Evolutionary conservation across 2,113 vertebrate species (phyloP), one percentile per base, ranked within the genome.

Genomic region (Engraulis encrasicolus): DNA sequence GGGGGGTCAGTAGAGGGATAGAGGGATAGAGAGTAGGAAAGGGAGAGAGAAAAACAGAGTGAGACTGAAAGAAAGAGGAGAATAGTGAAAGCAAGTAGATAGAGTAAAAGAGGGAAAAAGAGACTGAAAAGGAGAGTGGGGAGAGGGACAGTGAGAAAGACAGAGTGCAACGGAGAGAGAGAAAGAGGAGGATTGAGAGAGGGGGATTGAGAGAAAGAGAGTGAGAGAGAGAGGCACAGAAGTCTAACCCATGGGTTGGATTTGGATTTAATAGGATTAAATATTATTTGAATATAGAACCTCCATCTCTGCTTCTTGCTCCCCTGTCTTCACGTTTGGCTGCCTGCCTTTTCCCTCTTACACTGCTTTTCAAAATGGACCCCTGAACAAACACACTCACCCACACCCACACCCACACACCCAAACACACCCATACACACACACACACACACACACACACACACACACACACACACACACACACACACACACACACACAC

Each of bases 281-380:
- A 71, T 71, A 71, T 71, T 71, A 71, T 71, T 71, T 71, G 61
- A 71, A 71, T 71, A 71, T 71, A 71, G 61, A 71, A 71, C 31
- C 27, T 2, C 61, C 61, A 71, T 71, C 61, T 71, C 61, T 71
- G 61, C 61, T 15, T 71, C 15, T 34, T 71, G 23, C 61, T 71
- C 23, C 31, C 61, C 61, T 71, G 23, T 71, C 61, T 71, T 71
- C 61, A 71, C 27, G 61, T 71, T 34, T 71, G 61, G 61, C 27
- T 71, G 61, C 23, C 14, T 71, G 61, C 61, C 61, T 71, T 71
- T 71, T 14, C 31, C 17, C 61, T 71, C 4, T 34, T 27, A 31
- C 31, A 12, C 27, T 34, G 23, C 15, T 71, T 27, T 34, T 71
- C 1, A 71, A 71, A 71, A 71, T 71, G 27, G 27, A 71, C 12